Conservation (phyloP, 2,113 vertebrate species). For the Entomyzon cyanotis region DNA sequence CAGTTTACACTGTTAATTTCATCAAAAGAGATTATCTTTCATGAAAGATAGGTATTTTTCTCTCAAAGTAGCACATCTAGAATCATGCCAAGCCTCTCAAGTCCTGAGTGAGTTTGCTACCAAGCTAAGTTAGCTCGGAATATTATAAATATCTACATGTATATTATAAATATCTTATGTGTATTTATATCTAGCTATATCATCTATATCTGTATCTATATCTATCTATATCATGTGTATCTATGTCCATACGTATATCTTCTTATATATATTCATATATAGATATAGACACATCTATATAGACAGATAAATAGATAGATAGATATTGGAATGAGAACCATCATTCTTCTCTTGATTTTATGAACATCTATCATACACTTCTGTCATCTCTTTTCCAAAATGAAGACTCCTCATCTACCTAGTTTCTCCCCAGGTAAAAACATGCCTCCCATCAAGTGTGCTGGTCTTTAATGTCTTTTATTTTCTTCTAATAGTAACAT, state of each 20-base stretch:
- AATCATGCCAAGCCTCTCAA: background rate
- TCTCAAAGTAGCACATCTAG: background rate
- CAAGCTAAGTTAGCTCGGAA: background rate
- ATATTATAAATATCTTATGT: too few species aligned
- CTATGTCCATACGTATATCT: background rate
- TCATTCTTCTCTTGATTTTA: background rate
- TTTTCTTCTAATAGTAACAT: background rate
- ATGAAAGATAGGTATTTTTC: background rate
- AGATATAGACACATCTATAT: background rate
- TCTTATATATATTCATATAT: too few species aligned
- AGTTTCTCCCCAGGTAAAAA: background rate
- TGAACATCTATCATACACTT: background rate
- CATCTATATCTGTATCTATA: too few species aligned
- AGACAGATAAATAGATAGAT: background rate
- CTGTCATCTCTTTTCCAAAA: background rate
- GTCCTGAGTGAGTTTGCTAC: background rate
- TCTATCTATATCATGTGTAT: too few species aligned
- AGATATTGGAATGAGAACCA: accelerated
- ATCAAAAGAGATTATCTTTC: background rate
- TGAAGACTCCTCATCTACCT: background rate
- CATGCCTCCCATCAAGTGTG: background rate
- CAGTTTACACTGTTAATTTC: background rate
- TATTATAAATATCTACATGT: too few species aligned
- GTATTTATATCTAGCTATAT: too few species aligned
- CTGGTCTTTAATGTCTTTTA: background rate